Evolutionary conservation across 2,113 vertebrate species (phyloP).

Genomic region (Willisornis vidua): DNA sequence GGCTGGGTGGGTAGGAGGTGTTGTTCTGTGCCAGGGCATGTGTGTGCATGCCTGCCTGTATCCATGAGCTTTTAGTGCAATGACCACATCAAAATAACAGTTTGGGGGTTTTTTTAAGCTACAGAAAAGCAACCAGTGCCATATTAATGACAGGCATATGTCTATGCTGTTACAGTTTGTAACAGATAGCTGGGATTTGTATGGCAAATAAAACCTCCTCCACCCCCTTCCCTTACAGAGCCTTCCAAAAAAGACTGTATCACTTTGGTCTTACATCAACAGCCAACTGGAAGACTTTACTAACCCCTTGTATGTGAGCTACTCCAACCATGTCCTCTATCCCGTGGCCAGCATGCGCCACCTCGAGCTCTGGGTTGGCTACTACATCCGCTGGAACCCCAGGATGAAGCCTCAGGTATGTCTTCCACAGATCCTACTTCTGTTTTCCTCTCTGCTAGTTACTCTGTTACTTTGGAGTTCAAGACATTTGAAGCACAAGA

Average conservation of each 20-base stretch:
- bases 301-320: slow-evolving; percentile 95
- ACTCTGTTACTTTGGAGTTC: neutral
- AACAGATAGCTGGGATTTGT: neutral
- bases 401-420: slow-evolving; percentile 91
- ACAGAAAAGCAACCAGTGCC: neutral
- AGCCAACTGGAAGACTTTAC: slow-evolving; percentile 94
- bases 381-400: slow-evolving; percentile 98
- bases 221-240: slow-evolving; percentile 76
- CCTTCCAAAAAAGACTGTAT: slow-evolving; percentile 87
- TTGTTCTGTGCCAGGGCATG: accelerated
- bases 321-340: slow-evolving; percentile 92
- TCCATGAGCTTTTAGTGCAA: neutral
- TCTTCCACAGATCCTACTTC: neutral
- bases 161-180: neutral
- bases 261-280: slow-evolving; percentile 96
- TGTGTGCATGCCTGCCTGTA: neutral
- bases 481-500: neutral
- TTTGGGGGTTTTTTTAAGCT: neutral
- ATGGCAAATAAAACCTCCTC: slow-evolving; percentile 12
- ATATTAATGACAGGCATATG: neutral
- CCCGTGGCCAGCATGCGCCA: slow-evolving; percentile 95
- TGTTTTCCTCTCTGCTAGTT: neutral
- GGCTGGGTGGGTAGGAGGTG: neutral
- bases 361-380: slow-evolving; percentile 96
- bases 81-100: neutral